Conservation (phyloP, 2,888 invertebrate genomes). For the Acleris sparsana region DNA sequence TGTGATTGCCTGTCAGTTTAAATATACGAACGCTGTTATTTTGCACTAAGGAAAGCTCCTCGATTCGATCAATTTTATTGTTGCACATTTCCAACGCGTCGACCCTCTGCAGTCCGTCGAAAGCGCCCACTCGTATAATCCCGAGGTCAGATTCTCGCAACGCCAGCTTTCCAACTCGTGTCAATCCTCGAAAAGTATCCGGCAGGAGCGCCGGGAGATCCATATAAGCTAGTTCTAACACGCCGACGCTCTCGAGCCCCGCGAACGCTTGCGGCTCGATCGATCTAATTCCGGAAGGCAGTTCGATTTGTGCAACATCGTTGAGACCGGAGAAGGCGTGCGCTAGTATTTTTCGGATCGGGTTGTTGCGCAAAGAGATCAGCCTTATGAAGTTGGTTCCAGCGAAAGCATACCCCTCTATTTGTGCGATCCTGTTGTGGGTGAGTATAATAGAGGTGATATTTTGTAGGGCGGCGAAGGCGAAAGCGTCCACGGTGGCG, state of each 20-base stretch:
- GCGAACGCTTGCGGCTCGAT: conserved; percentile 92
- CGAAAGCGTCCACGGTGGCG: conserved; percentile 90
- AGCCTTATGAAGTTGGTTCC: conserved; percentile 93
- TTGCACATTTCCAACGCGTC: conserved; percentile 90
- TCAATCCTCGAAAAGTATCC: conserved; percentile 90
- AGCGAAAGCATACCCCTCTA: conserved; percentile 92
- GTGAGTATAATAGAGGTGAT: conserved; percentile 88
- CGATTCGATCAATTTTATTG: conserved; percentile 93
- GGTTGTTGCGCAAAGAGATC: conserved; percentile 93
- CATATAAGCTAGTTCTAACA: conserved; percentile 92
- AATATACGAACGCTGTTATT: conserved; percentile 88
- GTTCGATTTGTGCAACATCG: conserved; percentile 91
- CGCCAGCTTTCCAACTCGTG: conserved; percentile 88
- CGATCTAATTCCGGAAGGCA: conserved; percentile 90
- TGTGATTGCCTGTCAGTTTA: conserved; percentile 92
- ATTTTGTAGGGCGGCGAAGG: conserved; percentile 93
- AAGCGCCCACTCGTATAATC: conserved; percentile 88
- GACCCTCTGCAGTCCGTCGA: conserved; percentile 89
- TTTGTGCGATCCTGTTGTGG: conserved; percentile 88
- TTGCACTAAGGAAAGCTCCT: conserved; percentile 88
- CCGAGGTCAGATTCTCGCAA: conserved; percentile 93
- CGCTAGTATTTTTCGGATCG: conserved; percentile 90
- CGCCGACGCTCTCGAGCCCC: conserved; percentile 91
- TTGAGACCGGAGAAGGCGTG: conserved; percentile 93
- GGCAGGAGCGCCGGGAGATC: conserved; percentile 88